Conservation (phyloP, 2,113 vertebrate genomes). For the Cephalopholis sonnerati region DNA sequence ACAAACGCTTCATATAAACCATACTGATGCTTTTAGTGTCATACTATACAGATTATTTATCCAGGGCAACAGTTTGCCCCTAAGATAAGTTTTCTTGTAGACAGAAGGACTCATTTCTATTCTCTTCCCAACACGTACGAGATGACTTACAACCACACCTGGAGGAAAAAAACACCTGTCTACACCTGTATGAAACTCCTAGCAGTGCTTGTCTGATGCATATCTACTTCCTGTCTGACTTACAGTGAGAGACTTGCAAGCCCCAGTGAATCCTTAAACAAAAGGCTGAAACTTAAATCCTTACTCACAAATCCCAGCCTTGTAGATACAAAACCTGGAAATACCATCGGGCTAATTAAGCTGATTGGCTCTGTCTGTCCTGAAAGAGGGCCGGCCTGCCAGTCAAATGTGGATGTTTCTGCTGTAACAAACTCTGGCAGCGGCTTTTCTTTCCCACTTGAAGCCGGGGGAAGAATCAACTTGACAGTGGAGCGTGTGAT, state of each 20-base stretch:
- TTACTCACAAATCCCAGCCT: constrained; percentile 74
- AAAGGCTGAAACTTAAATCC: constrained; percentile 68
- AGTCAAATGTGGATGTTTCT: constrained; percentile 78
- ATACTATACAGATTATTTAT: background rate
- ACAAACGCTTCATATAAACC: background rate
- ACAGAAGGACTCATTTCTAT: constrained; percentile 15
- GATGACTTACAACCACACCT: constrained; percentile 24
- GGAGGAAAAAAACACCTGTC: constrained; percentile 18
- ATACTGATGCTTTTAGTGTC: background rate
- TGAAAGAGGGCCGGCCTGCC: constrained; percentile 71
- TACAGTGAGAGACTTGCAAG: constrained; percentile 53
- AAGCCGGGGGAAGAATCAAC: constrained; percentile 69
- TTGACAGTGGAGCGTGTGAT: constrained; percentile 81
- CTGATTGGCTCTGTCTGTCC: constrained; percentile 79
- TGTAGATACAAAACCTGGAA: constrained; percentile 76
- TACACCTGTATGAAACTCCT: constrained; percentile 46
- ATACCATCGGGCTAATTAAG: constrained; percentile 76
- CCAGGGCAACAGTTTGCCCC: background rate
- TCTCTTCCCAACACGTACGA: constrained; percentile 23
- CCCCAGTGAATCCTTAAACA: constrained; percentile 65
- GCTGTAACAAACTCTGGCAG: constrained; percentile 64
- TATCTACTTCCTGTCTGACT: constrained; percentile 51
- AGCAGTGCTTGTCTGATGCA: constrained; percentile 41
- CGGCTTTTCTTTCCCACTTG: constrained; percentile 61
- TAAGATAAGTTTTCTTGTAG: constrained; percentile 11